Evolutionary conservation across 2,888 invertebrate genomes (phyloP).

Genomic region (Lampropteryx suffumata): DNA sequence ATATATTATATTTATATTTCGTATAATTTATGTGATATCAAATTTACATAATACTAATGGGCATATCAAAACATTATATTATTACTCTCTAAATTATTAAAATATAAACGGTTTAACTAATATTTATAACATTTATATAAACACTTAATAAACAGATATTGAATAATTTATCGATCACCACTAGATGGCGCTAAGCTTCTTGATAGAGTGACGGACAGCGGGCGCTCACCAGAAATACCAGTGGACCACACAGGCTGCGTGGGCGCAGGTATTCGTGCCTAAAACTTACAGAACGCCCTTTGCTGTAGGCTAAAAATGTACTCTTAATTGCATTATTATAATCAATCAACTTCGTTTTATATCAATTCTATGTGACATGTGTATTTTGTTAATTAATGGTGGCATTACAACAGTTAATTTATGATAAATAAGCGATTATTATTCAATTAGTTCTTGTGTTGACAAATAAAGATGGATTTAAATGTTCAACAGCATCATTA

Average conservation of each 20-base stretch:
- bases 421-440: constrained; percentile 21
- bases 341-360: constrained; percentile 26
- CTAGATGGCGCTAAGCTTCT: constrained; percentile 23
- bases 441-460: constrained; percentile 23
- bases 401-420: constrained; percentile 38
- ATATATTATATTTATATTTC: too few relatives aligned
- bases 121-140: too few relatives aligned
- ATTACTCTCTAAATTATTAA: neutral
- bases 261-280: constrained; percentile 30
- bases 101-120: neutral
- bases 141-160: neutral
- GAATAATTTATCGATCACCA: neutral
- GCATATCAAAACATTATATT: neutral
- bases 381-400: constrained; percentile 22
- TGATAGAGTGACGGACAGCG: constrained; percentile 1
- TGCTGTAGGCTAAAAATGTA: constrained; percentile 21
- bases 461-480: constrained; percentile 24
- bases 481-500: constrained; percentile 9
- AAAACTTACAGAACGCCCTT: constrained; percentile 28
- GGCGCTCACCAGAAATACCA: constrained; percentile 1
- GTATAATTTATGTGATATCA: too few relatives aligned
- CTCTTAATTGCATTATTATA: too few relatives aligned
- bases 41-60: too few relatives aligned
- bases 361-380: constrained; percentile 16
- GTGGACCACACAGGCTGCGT: constrained; percentile 33